Percentiles rank a stretch among this genome's conserved stretches.
Conservation (phyloP, 92 coral and sea anemone species). For the Paramuricea clavata region DNA sequence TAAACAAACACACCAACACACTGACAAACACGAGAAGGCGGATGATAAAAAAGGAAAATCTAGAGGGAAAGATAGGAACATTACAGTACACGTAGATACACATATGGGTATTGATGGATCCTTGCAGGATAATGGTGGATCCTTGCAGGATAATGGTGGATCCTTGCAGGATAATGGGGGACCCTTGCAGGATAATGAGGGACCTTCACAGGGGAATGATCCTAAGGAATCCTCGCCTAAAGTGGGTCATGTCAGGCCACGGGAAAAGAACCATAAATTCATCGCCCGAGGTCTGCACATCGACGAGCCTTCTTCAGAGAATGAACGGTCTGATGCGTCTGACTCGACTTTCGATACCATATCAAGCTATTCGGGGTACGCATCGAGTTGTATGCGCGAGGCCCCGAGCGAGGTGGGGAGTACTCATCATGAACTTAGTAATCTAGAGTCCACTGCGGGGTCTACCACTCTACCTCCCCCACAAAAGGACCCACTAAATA, state of each 20-base stretch:
- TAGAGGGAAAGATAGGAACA: conserved; percentile 46
- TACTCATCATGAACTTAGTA: conserved; percentile 10
- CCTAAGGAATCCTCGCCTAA: conserved; percentile 23
- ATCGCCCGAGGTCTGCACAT: conserved; percentile 93
- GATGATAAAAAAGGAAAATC: conserved; percentile 47
- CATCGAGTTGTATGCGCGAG: not conserved
- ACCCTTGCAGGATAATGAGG: conserved; percentile 37
- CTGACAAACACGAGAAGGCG: not conserved
- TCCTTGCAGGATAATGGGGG: conserved; percentile 38
- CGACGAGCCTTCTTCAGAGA: conserved; percentile 59
- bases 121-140: not conserved
- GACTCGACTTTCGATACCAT: conserved; percentile 30
- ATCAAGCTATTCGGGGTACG: conserved; percentile 37
- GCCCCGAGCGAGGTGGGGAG: conserved; percentile 27
- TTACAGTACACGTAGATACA: not conserved
- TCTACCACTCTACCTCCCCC: not conserved
- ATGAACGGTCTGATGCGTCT: conserved; percentile 41
- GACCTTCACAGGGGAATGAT: conserved; percentile 33
- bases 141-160: conserved; percentile 39
- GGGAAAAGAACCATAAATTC: conserved; percentile 86
- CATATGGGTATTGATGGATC: conserved; percentile 3
- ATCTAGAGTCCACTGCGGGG: conserved; percentile 12
- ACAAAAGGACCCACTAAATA: conserved; percentile 50
- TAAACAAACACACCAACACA: conserved; percentile 39
- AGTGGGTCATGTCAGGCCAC: conserved; percentile 81